These are phyloP conservation scores for Cassiopea xamachana DNA, from an alignment of 30 jellyfish, hydroid and myxozoan species.

Conservation along the genomic window DNA sequence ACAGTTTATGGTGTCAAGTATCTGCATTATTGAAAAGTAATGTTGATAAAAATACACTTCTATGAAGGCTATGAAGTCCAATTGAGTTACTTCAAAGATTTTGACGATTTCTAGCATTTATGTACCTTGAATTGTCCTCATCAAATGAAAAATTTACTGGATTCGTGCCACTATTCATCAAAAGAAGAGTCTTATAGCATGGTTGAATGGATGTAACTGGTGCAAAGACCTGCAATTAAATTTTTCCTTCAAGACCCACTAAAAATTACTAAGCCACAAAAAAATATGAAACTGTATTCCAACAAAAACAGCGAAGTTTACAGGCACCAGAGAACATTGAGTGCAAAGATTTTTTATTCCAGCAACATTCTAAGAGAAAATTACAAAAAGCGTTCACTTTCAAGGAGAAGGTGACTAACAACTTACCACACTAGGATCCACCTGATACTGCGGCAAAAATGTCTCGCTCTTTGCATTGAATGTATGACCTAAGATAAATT, in stretches of 20 bases:
- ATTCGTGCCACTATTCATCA: conserved; percentile 62
- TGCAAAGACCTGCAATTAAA: conserved; percentile 49
- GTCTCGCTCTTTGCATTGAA: conserved; percentile 69
- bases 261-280: too few relatives aligned
- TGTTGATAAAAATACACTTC: too few relatives aligned
- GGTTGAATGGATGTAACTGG: conserved; percentile 63
- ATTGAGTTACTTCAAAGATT: not conserved
- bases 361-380: not conserved
- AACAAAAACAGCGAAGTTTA: too few relatives aligned
- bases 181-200: conserved; percentile 54
- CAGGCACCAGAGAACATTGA: too few relatives aligned
- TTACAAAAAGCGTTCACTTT: not conserved
- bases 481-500: conserved; percentile 67
- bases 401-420: not conserved
- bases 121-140: conserved; percentile 61
- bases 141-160: conserved; percentile 71
- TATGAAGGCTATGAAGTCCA: not conserved
- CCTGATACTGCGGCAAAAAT: conserved; percentile 67
- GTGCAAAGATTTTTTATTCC: too few relatives aligned
- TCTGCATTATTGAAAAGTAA: too few relatives aligned
- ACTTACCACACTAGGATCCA: conserved; percentile 58
- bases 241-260: too few relatives aligned
- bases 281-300: too few relatives aligned
- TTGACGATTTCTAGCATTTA: not conserved
- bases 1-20: too few relatives aligned